These are phyloP conservation scores for Epicauta chinensis DNA, from an alignment of 1,140 invertebrate genomes.

Conservation along the genomic window DNA sequence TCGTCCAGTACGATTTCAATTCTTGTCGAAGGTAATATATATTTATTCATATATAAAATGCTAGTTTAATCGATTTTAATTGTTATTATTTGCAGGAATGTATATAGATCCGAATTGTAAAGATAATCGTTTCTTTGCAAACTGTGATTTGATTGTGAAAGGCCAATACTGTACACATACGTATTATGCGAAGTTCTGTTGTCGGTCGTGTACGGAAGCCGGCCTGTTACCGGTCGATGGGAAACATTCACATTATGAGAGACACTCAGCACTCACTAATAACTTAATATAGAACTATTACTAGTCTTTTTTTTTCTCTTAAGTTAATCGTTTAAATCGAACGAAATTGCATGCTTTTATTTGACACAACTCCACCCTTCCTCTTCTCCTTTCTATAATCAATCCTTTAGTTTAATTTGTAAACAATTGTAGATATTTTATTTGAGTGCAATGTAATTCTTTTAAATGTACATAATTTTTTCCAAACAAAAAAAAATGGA, in stretches of 20 bases:
- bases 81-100: slow-evolving; percentile 50
- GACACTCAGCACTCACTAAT: slow-evolving; percentile 24
- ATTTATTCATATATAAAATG: neutral
- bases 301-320: slow-evolving; percentile 23
- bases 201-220: slow-evolving; percentile 80
- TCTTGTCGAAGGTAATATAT: slow-evolving; percentile 29
- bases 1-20: slow-evolving; percentile 55
- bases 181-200: slow-evolving; percentile 91
- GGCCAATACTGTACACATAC: slow-evolving; percentile 76
- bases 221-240: slow-evolving; percentile 44
- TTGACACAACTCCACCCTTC: too few relatives aligned
- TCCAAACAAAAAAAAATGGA: slow-evolving; percentile 17
- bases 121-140: slow-evolving; percentile 84
- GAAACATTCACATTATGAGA: slow-evolving; percentile 17
- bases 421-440: neutral
- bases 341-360: neutral
- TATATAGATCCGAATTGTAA: slow-evolving; percentile 72
- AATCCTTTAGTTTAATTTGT: neutral
- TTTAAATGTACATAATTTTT: slow-evolving; percentile 30
- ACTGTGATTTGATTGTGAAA: slow-evolving; percentile 78
- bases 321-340: neutral
- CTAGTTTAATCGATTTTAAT: slow-evolving; percentile 15
- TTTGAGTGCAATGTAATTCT: slow-evolving; percentile 29
- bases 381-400: too few relatives aligned
- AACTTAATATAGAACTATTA: slow-evolving; percentile 26